Evolutionary conservation across 2,797 vertebrate genomes (phyloP), one percentile per base, ranked within the genome.

Genomic region (Amphiprion clarkii): DNA sequence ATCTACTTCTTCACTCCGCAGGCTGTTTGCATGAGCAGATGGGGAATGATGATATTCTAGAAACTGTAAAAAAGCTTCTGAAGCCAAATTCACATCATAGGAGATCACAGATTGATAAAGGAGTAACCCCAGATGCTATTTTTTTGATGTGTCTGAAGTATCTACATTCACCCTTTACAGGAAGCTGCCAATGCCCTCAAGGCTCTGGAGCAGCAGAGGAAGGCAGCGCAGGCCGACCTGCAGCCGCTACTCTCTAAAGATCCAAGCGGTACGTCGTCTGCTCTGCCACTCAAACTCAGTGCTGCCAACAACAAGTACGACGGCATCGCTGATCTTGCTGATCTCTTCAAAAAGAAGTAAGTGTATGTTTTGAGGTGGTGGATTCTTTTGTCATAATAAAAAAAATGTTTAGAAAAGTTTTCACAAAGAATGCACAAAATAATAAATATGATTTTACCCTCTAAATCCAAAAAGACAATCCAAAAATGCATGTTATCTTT

Each of bases 291-390:
- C 75, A 93, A 93, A 2, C 87, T 99, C 71, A 95, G 82, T 8
- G 89, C 88, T 3, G 86, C 96, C 87, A 96, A 95, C 89, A 97
- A 95, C 93, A 99, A 97, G 82, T 95, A 95, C 49, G 94, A 89
- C 0, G 93, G 95, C 3, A 88, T 96, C 12, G 91, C 88, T 8
- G 91, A 84, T 23, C 96, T 99, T n/a, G 93, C 95, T 78, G 92
- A 90, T 72, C 97, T 98, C 66, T 98, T 96, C 52, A 87, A 81
- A 0, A 96, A 97, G 84, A 99, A 99, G 98, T 99, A 94, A 90
- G 95, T 90, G 14, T 9, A 25, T 25, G 6, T 71, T 59, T 25
- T 52, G 6, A 31, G 10, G 29, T 19, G 13, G 31, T 29, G n/a
- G 6, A 25, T 4, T 8, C 1, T 39, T 80, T 67, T 55, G 19